phyloP scores from a whole-genome alignment of 2,888 invertebrate genomes.

The Netelia virgata region DNA sequence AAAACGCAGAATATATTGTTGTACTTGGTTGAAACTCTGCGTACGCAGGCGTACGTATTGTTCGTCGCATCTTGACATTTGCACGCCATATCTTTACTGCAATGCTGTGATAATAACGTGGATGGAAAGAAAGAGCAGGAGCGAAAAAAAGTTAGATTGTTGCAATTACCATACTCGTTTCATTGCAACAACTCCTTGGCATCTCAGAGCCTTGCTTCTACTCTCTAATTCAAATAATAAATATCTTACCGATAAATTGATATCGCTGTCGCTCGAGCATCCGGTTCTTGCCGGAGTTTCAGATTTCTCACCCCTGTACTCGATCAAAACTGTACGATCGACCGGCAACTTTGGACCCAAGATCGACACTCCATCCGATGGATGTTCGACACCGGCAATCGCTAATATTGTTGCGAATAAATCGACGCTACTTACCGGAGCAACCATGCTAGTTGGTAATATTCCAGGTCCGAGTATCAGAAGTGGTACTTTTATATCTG shows the following conservation, averaged over 20 bases:
- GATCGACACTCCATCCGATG: conserved; percentile 82
- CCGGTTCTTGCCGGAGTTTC: conserved; percentile 86
- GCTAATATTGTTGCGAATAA: conserved; percentile 93
- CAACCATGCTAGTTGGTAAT: conserved; percentile 83
- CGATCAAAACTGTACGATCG: conserved; percentile 89
- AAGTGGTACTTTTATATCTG: conserved; percentile 94
- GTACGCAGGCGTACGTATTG: conserved; percentile 93
- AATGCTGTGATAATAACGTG: conserved; percentile 86
- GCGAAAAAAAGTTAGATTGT: conserved; percentile 58
- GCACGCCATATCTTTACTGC: conserved; percentile 89
- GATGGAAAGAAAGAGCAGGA: conserved; percentile 67
- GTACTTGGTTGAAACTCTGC: conserved; percentile 87
- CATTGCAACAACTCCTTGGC: not conserved
- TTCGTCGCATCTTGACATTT: conserved; percentile 95
- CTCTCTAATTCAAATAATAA: conserved; percentile 1
- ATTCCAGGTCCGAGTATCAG: conserved; percentile 92
- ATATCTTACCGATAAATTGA: conserved; percentile 88
- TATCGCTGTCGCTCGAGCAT: conserved; percentile 89
- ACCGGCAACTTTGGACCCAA: conserved; percentile 75
- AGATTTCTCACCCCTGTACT: conserved; percentile 93
- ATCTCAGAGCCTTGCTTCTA: not conserved
- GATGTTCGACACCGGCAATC: conserved; percentile 87
- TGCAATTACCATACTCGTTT: not conserved
- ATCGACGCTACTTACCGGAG: conserved; percentile 92
- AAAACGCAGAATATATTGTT: conserved; percentile 89